A percentile compares a stretch with the other conserved stretches of the same genome.
These are phyloP conservation scores for Rhagologus leucostigma DNA, from an alignment of 2,113 vertebrate genomes.

Conservation along the genomic window DNA sequence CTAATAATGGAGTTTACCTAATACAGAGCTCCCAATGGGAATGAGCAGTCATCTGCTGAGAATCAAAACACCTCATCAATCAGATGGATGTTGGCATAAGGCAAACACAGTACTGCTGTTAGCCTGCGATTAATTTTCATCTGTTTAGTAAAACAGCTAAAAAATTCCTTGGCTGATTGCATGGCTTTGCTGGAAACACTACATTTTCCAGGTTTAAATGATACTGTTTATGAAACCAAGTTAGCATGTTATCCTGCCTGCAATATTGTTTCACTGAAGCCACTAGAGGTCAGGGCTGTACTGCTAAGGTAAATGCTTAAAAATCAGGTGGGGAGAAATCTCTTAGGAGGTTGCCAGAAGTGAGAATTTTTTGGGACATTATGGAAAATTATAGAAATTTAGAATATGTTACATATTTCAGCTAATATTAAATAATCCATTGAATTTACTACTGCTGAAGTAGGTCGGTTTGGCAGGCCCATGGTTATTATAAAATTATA, in stretches of 20 bases:
- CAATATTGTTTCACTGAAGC: not conserved
- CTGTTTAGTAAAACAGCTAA: not conserved
- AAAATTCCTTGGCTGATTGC: not conserved
- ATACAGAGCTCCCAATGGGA: not conserved
- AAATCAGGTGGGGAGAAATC: not conserved
- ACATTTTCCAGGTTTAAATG: not conserved
- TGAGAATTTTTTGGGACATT: not conserved
- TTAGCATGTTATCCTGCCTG: not conserved
- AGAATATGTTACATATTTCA: not conserved
- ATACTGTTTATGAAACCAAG: not conserved
- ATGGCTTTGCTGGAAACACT: not conserved
- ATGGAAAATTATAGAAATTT: not conserved
- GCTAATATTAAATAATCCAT: not conserved
- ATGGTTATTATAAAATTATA: not conserved
- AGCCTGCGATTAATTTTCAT: not conserved
- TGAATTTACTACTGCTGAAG: not conserved
- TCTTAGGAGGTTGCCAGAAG: not conserved
- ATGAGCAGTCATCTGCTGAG: not conserved
- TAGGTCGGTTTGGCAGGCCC: not conserved
- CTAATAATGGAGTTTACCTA: not conserved
- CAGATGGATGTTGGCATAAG: not conserved
- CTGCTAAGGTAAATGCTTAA: not conserved
- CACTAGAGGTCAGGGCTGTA: constrained; percentile 62
- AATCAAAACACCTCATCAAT: not conserved
- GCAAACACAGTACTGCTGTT: not conserved